phyloP scores from a whole-genome alignment of 2,113 vertebrate species.

The Thymallus thymallus region DNA sequence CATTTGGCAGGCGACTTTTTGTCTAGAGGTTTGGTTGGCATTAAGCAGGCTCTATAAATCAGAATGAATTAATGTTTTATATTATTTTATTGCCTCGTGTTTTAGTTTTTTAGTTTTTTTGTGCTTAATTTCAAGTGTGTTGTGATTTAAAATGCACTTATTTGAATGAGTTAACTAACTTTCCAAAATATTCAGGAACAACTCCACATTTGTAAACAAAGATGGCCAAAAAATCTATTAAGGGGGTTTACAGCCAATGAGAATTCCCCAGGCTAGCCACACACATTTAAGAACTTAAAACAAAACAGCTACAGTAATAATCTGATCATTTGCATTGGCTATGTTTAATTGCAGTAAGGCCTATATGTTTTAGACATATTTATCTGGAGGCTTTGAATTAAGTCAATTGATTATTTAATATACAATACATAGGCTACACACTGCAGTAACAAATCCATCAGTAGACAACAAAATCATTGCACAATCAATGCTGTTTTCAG shows the following conservation, averaged over 20 bases:
- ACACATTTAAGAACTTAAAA: not conserved
- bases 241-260: not conserved
- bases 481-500: not conserved
- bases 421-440: not conserved
- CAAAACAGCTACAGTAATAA: not conserved
- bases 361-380: not conserved
- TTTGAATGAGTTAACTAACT: too few relatives aligned
- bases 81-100: too few relatives aligned
- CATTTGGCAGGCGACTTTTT: too few relatives aligned
- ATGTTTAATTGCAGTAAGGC: not conserved
- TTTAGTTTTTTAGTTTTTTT: too few relatives aligned
- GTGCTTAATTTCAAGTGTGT: too few relatives aligned
- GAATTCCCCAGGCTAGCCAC: not conserved
- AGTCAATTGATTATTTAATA: not conserved
- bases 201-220: too few relatives aligned
- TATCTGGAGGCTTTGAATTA: not conserved
- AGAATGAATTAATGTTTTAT: too few relatives aligned
- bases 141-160: too few relatives aligned
- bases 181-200: too few relatives aligned
- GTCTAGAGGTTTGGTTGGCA: too few relatives aligned
- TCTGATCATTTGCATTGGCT: not conserved
- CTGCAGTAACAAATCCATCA: not conserved
- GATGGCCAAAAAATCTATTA: not conserved
- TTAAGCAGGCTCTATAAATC: too few relatives aligned
- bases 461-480: not conserved